These are phyloP conservation scores for Rhinoptilus africanus DNA, from an alignment of 2,113 vertebrate species.

Conservation along the genomic window DNA sequence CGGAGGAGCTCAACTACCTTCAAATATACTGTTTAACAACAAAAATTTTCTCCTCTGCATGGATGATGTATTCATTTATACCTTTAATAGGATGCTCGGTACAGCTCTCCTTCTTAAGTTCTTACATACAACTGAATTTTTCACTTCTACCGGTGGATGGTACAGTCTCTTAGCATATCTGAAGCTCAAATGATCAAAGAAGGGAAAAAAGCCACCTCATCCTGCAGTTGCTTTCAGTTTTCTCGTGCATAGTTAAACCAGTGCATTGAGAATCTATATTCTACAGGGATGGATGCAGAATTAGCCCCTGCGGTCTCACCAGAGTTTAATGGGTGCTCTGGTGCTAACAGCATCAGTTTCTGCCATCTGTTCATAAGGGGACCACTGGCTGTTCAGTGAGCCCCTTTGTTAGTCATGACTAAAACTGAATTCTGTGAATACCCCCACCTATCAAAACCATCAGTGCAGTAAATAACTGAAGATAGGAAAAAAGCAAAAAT, in stretches of 20 bases:
- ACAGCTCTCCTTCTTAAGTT: background rate
- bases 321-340: constrained; percentile 13
- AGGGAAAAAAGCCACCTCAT: background rate
- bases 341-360: background rate
- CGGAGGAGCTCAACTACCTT: background rate
- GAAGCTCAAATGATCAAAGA: background rate
- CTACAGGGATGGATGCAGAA: background rate
- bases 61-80: background rate
- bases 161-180: background rate
- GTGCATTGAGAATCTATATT: background rate
- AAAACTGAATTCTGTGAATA: background rate
- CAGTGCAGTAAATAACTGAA: background rate
- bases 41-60: background rate
- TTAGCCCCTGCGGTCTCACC: background rate
- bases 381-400: constrained; percentile 15
- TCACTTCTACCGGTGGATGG: background rate
- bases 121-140: background rate
- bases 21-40: background rate
- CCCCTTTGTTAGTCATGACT: background rate
- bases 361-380: constrained; percentile 28
- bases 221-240: background rate
- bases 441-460: background rate
- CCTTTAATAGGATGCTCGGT: background rate
- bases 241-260: background rate
- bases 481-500: background rate